Conservation (phyloP, 2,888 invertebrate species). For the Emmelina monodactyla region DNA sequence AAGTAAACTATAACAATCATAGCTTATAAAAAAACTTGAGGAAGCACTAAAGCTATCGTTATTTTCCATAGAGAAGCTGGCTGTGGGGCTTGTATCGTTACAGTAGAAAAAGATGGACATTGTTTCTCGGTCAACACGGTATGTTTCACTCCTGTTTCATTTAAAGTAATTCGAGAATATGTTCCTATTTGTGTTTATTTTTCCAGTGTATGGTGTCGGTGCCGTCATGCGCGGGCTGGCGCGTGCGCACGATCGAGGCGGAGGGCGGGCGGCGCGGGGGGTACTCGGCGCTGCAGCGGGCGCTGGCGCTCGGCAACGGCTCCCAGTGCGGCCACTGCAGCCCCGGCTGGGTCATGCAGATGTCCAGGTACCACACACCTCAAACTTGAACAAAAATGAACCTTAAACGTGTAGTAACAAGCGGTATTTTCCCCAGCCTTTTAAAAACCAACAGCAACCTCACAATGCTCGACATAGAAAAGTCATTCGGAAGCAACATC, state of each 20-base stretch:
- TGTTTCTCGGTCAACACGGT: slow-evolving; percentile 67
- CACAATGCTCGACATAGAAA: slow-evolving; percentile 72
- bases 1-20: too few relatives aligned
- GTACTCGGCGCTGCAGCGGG: slow-evolving; percentile 71
- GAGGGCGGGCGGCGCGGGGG: slow-evolving; percentile 70
- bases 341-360: slow-evolving; percentile 79
- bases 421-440: slow-evolving; percentile 18
- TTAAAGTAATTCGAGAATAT: background rate
- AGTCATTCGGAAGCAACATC: slow-evolving; percentile 78
- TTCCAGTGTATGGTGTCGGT: slow-evolving; percentile 69
- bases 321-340: slow-evolving; percentile 79
- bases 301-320: slow-evolving; percentile 69
- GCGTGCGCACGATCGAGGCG: slow-evolving; percentile 74
- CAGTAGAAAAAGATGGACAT: slow-evolving; percentile 16
- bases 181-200: background rate
- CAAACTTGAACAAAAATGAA: background rate
- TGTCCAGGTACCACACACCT: slow-evolving; percentile 74
- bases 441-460: slow-evolving; percentile 27
- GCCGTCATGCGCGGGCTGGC: slow-evolving; percentile 69
- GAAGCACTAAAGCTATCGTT: too few relatives aligned
- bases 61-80: too few relatives aligned
- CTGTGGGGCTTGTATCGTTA: slow-evolving; percentile 70
- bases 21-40: too few relatives aligned
- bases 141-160: too few relatives aligned
- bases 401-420: background rate